A percentile compares a stretch with the other conserved stretches of the same genome.
Evolutionary conservation across 2,888 invertebrate species (phyloP).

Genomic region (Galerucella pusilla): DNA sequence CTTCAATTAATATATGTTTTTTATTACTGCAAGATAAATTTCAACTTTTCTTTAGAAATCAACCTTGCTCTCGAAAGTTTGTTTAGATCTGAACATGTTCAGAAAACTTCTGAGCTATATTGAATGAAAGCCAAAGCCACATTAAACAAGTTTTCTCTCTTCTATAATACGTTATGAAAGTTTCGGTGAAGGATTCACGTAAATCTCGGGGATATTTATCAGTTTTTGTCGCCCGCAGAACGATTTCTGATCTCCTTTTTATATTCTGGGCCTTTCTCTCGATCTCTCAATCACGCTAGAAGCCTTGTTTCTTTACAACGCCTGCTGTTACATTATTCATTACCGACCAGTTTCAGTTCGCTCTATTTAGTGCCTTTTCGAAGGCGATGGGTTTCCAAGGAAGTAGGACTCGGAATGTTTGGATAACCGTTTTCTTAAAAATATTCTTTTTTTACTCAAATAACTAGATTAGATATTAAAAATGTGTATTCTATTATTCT

Average conservation of each 20-base stretch:
- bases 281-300: conserved; percentile 66
- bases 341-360: conserved; percentile 54
- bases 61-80: conserved; percentile 5
- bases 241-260: conserved; percentile 67
- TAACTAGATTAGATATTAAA: too few relatives aligned
- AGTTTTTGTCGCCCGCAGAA: conserved; percentile 65
- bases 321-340: conserved; percentile 66
- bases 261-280: conserved; percentile 65
- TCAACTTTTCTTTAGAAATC: neutral
- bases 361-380: conserved; percentile 56
- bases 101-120: conserved; percentile 38
- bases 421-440: neutral
- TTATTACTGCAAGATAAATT: neutral
- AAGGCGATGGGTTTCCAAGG: conserved; percentile 37
- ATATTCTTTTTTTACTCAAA: too few relatives aligned
- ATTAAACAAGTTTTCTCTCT: conserved; percentile 52
- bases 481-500: too few relatives aligned
- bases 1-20: neutral
- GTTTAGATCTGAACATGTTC: conserved; percentile 7
- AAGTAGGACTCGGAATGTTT: neutral
- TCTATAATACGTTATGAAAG: conserved; percentile 53
- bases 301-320: conserved; percentile 65
- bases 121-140: conserved; percentile 47
- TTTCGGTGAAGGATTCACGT: conserved; percentile 54
- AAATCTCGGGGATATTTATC: conserved; percentile 65